Evolutionary conservation across 1,140 invertebrate species (phyloP), one percentile per base, ranked within the genome.

Genomic region (Drosophila paulistorum): DNA sequence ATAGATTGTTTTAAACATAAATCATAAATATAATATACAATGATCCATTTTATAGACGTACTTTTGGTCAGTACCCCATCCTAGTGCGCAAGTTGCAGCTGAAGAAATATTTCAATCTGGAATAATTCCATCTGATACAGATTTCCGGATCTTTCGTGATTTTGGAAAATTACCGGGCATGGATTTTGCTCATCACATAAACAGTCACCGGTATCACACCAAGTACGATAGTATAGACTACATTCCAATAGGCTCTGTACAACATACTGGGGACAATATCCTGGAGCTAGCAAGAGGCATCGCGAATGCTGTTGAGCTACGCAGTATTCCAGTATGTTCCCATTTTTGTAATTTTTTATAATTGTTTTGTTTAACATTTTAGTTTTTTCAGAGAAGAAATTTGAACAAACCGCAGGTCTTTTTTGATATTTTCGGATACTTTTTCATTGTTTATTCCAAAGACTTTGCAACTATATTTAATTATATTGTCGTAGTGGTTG

Each of bases 171-270:
- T 51, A 23, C 45, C 45, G 11, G 45, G 45, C 2, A 51, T 51
- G 45, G 45, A 51, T 23, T 51, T 51, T 51, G 45, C 45, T 1
- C 17, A 51, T 51, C 45, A 51, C 45, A 20, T 51, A 23, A 51
- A 51, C 45, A 51, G 45, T 23, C 45, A 51, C 45, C 45, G 45
- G 0, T 51, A 51, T 7, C 45, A 51, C 10, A 51, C 45, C 17
- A 51, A 51, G 20, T 51, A 51, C 17, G 45, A 51, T 51, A 17
- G 23, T 51, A 51, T 51, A 20, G 45, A 51, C 45, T 51, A 51
- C 17, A 51, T 51, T 51, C 45, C 45, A 11, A 51, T 23, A 4
- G 45, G 17, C 17, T 23, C 45, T 23, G 20, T 51, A 23, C 45
- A 51, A 20, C 45, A 51, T 23, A 51, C 45, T 23, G 45, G 45